Base-by-base conservation (phyloP, 2,113 vertebrate species). In the Cyrtonyx montezumae region DNA sequence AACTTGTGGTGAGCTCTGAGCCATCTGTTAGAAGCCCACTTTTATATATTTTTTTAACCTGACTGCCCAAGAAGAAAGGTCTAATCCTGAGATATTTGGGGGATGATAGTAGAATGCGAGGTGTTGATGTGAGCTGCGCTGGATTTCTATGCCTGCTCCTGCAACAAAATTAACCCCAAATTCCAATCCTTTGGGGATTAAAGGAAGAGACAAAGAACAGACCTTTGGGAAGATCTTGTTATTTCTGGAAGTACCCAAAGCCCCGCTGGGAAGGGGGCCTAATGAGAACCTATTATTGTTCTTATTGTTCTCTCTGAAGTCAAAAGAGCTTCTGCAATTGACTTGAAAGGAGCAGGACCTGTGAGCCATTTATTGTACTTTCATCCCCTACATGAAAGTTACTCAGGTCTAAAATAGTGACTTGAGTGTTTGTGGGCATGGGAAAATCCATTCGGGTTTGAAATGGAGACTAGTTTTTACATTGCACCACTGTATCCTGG, bases 221-320 rank as follows among this genome's bases (percentile, higher is more conserved):
- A 96, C 91, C 90, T 94, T 94, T 93, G 84, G 89, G 91, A 93
- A 94, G 94, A 96, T 95, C 93, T 95, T 94, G 94, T 96, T 91
- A 94, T 95, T 96, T 95, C 95, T 96, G 94, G 87, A 96, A 96
- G 89, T 94, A 91, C 91, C 90, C 90, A 94, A 94, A 91, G 82
- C 91, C 94, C 95, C 15, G 95, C 96, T 95, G 95, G 90, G 89
- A 90, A 94, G 8, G 1, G 68, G 92, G 93, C 94, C 95, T 96
- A 95, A 96, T 96, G 94, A 94, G 91, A 93, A 90, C 73, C 90
- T 73, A 79, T 94, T 96, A 95, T 96, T 91, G 96, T 94, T 90
- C 79, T 49, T 88, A 92, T 93, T 96, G 95, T 94, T 93, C 76
- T 90, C 89, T 68, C 84, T 91, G 90, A 95, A 95, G 94, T 96